Evolutionary conservation across 35 echinoderm and acorn worm species (phyloP), one percentile per base, ranked within the genome.

Genomic region (Nesometra sesokonis): DNA sequence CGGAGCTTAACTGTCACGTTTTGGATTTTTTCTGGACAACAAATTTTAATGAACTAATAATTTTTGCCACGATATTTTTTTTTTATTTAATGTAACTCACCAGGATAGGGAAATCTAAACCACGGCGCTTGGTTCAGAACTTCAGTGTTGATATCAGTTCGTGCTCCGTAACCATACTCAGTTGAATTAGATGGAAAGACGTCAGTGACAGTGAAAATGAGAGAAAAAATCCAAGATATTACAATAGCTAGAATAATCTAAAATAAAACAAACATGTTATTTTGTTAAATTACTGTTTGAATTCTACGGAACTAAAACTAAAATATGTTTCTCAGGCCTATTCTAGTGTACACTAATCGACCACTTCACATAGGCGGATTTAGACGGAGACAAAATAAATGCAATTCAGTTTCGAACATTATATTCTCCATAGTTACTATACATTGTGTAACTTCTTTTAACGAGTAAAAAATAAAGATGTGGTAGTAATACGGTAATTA

Each of bases 241-340:
- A 91, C 5, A 35, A 94, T 85, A n/a, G 93, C 86, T 37, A 94
- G 83, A 76, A 94, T 91, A 21, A 94, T 89, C 93, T 94, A 34
- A 13, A 76, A 34, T 80, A 32, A 30, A 37, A 80, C 46, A 13
- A 80, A 85, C 27, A 47, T 9, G n/a, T 40, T 84, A 34, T 19
- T 11, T 31, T 77, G 2, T 36, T 38, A 29, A 13, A 34, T 35
- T 17, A 34, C 30, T 17, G 29, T 32, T 67, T 0, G 23, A 19
- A 32, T 5, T 29, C 23, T 47, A 17, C 36, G 11, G 23, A 9
- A 1, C 29, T 11, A 85, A 32, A 27, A 0, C 40, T 29, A 0
- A 0, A 29, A 32, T 19, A 47, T 46, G 15, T 7, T 11, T 35
- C 21, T 17, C 21, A 80, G 43, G 31, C 52, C 0, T 33, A 17